Evolutionary conservation across 2,888 invertebrate genomes (phyloP).

Genomic region (Nudaria mundana): DNA sequence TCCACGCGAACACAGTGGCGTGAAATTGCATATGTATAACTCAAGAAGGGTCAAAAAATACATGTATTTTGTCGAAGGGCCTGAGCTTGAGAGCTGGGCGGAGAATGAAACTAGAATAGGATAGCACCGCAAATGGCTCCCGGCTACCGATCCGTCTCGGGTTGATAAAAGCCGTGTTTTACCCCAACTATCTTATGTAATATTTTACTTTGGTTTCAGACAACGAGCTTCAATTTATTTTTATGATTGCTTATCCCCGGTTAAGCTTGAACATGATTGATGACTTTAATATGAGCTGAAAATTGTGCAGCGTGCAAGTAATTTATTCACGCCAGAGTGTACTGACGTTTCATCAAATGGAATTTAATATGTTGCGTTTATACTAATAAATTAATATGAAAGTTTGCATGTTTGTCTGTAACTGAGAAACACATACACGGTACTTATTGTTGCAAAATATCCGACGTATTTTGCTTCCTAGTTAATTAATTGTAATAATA

Average conservation of each 20-base stretch:
- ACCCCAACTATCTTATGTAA: conserved; percentile 45
- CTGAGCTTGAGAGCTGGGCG: conserved; percentile 12
- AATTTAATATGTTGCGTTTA: conserved; percentile 63
- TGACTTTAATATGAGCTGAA: conserved; percentile 43
- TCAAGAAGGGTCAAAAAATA: conserved; percentile 23
- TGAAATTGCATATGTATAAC: conserved; percentile 38
- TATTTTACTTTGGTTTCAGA: conserved; percentile 39
- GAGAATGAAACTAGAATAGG: conserved; percentile 25
- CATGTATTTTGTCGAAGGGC: too few relatives aligned
- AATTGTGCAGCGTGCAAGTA: conserved; percentile 46
- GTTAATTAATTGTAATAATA: too few relatives aligned
- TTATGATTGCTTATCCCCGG: conserved; percentile 39
- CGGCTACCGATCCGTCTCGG: conserved; percentile 47
- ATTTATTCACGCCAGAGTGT: conserved; percentile 52
- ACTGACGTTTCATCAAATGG: conserved; percentile 42
- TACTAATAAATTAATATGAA: too few relatives aligned
- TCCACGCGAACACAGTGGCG: too few relatives aligned
- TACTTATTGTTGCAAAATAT: too few relatives aligned
- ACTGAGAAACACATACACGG: too few relatives aligned
- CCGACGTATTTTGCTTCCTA: too few relatives aligned
- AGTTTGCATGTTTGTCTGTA: too few relatives aligned
- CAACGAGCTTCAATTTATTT: conserved; percentile 46
- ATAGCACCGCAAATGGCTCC: conserved; percentile 41
- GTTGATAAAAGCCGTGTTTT: conserved; percentile 53
- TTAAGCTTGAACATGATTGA: conserved; percentile 41